Conservation (phyloP, 1,140 invertebrate genomes). For the Pygmarrhopalites habei region DNA sequence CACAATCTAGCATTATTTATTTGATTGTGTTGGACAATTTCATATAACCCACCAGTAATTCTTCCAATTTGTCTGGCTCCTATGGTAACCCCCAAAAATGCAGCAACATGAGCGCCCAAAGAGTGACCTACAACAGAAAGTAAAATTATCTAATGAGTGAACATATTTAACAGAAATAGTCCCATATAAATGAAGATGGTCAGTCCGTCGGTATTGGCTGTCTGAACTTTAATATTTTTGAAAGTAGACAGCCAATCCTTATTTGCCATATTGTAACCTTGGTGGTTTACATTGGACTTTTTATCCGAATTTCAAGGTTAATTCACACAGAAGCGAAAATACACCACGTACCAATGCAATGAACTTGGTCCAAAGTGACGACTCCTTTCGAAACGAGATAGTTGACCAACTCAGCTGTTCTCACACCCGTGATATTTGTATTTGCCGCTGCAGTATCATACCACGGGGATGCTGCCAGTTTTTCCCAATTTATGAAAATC, state of each 20-base stretch:
- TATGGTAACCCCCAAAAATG: background rate
- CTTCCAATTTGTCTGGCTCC: conserved; percentile 8
- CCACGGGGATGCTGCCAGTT: conserved; percentile 18
- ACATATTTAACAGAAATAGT: too few relatives aligned
- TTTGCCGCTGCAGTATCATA: conserved; percentile 25
- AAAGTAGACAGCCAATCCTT: background rate
- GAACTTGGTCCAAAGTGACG: conserved; percentile 6
- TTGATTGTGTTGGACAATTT: background rate
- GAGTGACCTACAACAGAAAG: conserved; percentile 6
- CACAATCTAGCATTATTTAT: background rate
- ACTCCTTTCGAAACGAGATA: background rate
- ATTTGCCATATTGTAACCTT: background rate
- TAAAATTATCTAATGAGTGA: background rate
- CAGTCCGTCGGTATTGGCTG: background rate
- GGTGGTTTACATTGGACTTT: background rate
- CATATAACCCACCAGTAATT: conserved; percentile 9
- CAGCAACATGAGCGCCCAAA: conserved; percentile 18
- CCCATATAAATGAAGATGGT: too few relatives aligned
- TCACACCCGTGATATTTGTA: conserved; percentile 17
- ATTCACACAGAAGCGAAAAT: background rate
- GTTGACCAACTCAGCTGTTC: background rate
- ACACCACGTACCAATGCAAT: background rate
- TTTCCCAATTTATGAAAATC: conserved; percentile 22
- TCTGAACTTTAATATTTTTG: background rate
- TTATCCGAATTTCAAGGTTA: background rate